These are phyloP conservation scores for Cyclargus thomasi DNA, from an alignment of 1,140 invertebrate genomes.

Conservation along the genomic window DNA sequence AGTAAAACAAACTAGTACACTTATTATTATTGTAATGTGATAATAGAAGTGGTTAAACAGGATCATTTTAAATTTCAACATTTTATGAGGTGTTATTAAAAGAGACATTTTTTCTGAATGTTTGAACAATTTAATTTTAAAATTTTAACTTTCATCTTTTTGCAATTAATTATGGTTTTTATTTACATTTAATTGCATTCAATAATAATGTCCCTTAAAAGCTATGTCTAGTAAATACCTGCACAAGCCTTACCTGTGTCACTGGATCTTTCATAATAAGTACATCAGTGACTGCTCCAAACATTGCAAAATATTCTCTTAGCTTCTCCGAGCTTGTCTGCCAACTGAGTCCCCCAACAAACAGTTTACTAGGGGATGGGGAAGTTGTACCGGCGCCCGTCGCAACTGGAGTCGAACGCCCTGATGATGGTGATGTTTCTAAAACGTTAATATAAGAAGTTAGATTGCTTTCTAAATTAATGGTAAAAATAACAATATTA, in stretches of 20 bases:
- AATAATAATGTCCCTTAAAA: background rate
- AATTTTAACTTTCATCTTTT: too few relatives aligned
- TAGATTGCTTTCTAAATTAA: too few relatives aligned
- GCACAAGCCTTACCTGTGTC: slow-evolving; percentile 82
- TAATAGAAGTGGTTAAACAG: background rate
- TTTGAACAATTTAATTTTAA: background rate
- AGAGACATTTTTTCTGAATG: slow-evolving; percentile 15
- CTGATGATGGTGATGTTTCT: slow-evolving; percentile 78
- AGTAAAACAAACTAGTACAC: background rate
- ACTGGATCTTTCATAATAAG: slow-evolving; percentile 96
- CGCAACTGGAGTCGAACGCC: slow-evolving; percentile 82
- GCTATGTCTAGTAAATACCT: background rate
- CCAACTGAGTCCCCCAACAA: slow-evolving; percentile 93
- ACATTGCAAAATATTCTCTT: slow-evolving; percentile 93
- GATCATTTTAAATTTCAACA: background rate
- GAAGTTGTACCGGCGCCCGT: slow-evolving; percentile 72
- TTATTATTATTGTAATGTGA: background rate
- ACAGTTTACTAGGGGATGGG: slow-evolving; percentile 90
- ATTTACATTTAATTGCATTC: background rate
- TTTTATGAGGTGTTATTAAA: background rate
- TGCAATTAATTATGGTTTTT: background rate
- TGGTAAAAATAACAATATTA: too few relatives aligned
- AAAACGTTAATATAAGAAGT: slow-evolving; percentile 16
- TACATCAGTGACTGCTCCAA: slow-evolving; percentile 92
- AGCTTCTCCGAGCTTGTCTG: slow-evolving; percentile 93